Conservation (phyloP, 2,113 vertebrate species). For the Alouatta palliata region DNA sequence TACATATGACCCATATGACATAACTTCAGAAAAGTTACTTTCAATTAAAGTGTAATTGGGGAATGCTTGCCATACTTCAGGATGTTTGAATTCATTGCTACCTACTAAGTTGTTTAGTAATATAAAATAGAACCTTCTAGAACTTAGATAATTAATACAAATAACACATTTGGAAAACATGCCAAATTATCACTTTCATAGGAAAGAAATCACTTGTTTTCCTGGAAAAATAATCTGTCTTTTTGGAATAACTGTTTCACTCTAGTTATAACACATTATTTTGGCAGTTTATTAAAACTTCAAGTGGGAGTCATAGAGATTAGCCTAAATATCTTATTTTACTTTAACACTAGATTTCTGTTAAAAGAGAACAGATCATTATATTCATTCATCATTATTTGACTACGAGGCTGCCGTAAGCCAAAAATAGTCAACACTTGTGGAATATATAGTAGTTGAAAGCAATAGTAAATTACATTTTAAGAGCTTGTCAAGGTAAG, state of each 20-base stretch:
- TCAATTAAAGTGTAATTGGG: background rate
- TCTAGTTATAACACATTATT: constrained; percentile 72
- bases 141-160: constrained; percentile 77
- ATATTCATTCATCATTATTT: constrained; percentile 81
- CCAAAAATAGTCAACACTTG: constrained; percentile 82
- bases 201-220: constrained; percentile 69
- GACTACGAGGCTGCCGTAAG: constrained; percentile 72
- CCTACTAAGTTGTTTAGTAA: constrained; percentile 47
- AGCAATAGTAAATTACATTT: constrained; percentile 82
- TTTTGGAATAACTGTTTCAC: constrained; percentile 67
- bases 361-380: constrained; percentile 78
- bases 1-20: background rate
- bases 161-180: constrained; percentile 70
- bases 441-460: constrained; percentile 82
- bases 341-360: constrained; percentile 71
- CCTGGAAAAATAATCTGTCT: constrained; percentile 31
- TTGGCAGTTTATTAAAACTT: constrained; percentile 82
- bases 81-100: constrained; percentile 44
- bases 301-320: constrained; percentile 70
- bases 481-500: constrained; percentile 82
- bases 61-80: constrained; percentile 2
- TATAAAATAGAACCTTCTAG: constrained; percentile 45
- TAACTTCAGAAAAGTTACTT: constrained; percentile 42
- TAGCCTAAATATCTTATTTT: constrained; percentile 82
- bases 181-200: constrained; percentile 24